Base-by-base conservation (phyloP, 1,140 invertebrate genomes). In the Hydropsyche tenuis region DNA sequence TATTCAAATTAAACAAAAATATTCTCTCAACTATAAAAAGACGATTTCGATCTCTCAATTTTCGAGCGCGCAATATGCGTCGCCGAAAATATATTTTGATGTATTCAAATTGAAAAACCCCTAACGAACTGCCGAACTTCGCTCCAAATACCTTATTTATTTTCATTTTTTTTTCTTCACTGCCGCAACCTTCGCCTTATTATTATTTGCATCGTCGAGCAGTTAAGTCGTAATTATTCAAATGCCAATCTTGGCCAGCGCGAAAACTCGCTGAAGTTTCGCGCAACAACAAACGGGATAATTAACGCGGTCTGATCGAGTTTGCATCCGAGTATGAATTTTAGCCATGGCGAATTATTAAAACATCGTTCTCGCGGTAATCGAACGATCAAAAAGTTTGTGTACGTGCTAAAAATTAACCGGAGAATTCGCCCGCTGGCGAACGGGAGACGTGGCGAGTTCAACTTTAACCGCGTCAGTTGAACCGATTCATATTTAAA, bases 401-500 rank as follows among this genome's bases (percentile, higher is more conserved):
- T 37, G 30, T 37, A 37, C 30, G 30, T 37, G 30, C 30, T 37
- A 37, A 37, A 37, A 37, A 37, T 37, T 37, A 37, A 37, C 30
- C 30, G 30, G 30, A 37, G 30, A 37, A 4, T 37, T n/a, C n/a
- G n/a, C n/a, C 42, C 46, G 18, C 4, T 4, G 46, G 4, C 5
- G 3, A 51, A 51, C 14, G 3, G 30, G 30, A 37, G 9, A 37
- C 30, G 30, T 9, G 30, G 30, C 30, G 9, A 37, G 30, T 37
- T 37, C 30, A 4, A 37, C 30, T 65, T 65, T 6, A 16, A 42
- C 27, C 65, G 37, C 14, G 16, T 22, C 65, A 6, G 11, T 68
- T 68, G 30, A 37, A 46, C 14, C 16, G 65, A 37, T 48, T 48
- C 23, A 68, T 25, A 68, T 68, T 68, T 68, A 68, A 48, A 68